phyloP scores from a whole-genome alignment of 2,113 vertebrate genomes.

The Platichthys flesus region DNA sequence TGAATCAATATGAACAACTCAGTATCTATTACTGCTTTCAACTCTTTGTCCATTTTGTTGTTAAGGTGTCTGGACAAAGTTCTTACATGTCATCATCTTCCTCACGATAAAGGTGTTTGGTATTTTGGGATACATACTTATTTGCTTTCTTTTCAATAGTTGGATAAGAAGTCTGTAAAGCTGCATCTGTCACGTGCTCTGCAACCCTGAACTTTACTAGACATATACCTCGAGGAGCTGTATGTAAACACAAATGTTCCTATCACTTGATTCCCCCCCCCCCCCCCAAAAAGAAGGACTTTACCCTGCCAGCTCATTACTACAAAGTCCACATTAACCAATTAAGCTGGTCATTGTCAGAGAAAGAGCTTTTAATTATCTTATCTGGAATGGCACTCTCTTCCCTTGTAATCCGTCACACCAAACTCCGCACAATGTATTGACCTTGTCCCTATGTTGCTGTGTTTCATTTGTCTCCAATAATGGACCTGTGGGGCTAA shows the following conservation, averaged over 20 bases:
- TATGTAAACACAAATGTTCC: too few species aligned
- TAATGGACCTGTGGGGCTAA: conserved; percentile 25
- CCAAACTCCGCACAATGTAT: neutral
- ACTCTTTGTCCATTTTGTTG: too few species aligned
- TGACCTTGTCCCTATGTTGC: conserved; percentile 14
- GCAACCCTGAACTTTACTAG: too few species aligned
- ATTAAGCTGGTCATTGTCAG: neutral
- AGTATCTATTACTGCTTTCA: too few species aligned
- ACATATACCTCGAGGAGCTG: too few species aligned
- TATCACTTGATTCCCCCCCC: neutral
- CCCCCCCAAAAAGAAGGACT: neutral
- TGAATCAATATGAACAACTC: too few species aligned
- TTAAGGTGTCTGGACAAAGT: too few species aligned
- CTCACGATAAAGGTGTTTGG: too few species aligned
- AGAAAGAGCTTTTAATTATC: neutral
- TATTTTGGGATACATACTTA: neutral
- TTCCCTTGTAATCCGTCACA: neutral
- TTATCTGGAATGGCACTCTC: conserved; percentile 1
- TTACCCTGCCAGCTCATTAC: neutral
- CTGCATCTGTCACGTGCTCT: too few species aligned
- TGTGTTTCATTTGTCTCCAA: conserved; percentile 31
- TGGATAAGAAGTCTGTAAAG: neutral
- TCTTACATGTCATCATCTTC: too few species aligned
- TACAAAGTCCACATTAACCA: neutral
- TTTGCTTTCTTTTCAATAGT: neutral